Conservation (phyloP, 2,113 vertebrate species). For the Oxygymnocypris stewartii region DNA sequence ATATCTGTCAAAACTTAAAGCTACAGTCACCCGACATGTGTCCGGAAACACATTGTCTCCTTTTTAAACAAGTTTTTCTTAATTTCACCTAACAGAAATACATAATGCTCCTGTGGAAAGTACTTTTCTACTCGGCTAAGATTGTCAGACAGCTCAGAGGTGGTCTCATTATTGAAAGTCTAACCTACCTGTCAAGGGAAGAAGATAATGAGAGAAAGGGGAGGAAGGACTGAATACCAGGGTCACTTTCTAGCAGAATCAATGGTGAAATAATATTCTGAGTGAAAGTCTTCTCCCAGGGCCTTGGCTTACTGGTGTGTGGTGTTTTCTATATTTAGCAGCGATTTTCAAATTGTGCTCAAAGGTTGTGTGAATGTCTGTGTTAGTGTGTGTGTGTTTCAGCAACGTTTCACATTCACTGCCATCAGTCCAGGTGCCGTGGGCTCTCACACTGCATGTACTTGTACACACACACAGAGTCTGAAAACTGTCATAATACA, state of each 20-base stretch:
- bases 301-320: conserved; percentile 29
- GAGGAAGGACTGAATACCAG: conserved; percentile 6
- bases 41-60: neutral
- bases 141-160: neutral
- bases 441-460: conserved; percentile 37
- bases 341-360: conserved; percentile 43
- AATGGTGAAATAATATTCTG: conserved; percentile 27
- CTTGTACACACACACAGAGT: conserved; percentile 26
- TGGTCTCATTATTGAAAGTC: neutral
- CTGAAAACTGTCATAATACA: conserved; percentile 9
- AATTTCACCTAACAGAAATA: neutral
- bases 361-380: conserved; percentile 21
- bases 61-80: too few species aligned
- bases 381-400: conserved; percentile 15
- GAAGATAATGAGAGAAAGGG: neutral
- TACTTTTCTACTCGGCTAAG: neutral
- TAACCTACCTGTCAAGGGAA: conserved; percentile 9
- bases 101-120: neutral
- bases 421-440: conserved; percentile 42
- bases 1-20: neutral
- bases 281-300: conserved; percentile 22
- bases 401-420: conserved; percentile 33
- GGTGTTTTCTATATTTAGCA: conserved; percentile 46
- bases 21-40: neutral
- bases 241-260: conserved; percentile 6